Base-by-base conservation (phyloP, 2,113 vertebrate genomes). In the Archilochus colubris region DNA sequence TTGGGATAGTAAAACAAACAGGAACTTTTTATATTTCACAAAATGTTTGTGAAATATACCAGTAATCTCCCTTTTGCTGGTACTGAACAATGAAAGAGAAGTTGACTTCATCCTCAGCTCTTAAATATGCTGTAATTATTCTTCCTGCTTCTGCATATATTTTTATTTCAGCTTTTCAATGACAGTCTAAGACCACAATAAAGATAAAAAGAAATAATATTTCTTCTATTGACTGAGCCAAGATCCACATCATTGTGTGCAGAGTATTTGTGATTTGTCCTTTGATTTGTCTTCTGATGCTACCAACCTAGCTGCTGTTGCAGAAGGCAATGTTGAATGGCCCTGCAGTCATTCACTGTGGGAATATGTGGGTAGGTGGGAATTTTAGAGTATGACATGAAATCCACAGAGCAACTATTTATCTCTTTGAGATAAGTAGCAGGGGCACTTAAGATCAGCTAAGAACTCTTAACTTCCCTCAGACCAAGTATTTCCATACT, bases 131-230 rank as follows among this genome's bases (percentile, higher is more conserved):
- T 86, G 9, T 27, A 51, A 55, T 53, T 63, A 43, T 4, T 19
- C 7, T 48, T 48, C 20, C 20, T 61, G 9, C 8, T 75, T 55
- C 5, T 70, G 13, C 0, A 1, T 44, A 46, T 62, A 50, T 50
- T 78, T 78, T 72, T 57, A 61, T 57, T 74, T 83, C 7, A 62
- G 6, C 44, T 80, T 69, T 74, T 54, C 50, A 46, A 4, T 66
- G 36, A 46, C 2, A 90, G 80, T 69, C 0, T 9, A 66, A 5
- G 1, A 6, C n/a, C 0, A 1, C 21, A 44, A 31, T 0, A 64
- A 15, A 62, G 19, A 50, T 8, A 61, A 79, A 69, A 62, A 74
- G 9, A 50, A 33, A 33, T 33, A 33, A 3, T 44, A 13, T 50
- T 75, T 57, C 3, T 51, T 76, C 21, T 73, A 7, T n/a, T 62